Conservation (phyloP, 2,797 vertebrate species). For the Gallinago nigripennis region DNA sequence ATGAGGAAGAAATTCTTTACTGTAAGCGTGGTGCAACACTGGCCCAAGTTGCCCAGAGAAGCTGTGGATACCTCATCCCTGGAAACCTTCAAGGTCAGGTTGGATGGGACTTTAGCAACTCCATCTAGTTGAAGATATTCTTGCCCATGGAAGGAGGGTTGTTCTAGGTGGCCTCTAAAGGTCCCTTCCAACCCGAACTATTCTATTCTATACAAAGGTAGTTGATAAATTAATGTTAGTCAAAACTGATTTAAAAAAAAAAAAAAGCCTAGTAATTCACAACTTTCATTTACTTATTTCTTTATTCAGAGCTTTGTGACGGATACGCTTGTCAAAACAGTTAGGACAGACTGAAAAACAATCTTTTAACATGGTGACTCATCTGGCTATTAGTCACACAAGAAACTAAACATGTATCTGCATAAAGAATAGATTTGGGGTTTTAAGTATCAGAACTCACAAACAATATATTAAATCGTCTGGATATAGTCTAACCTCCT, state of each 20-base stretch:
- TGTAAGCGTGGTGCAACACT: too few species aligned
- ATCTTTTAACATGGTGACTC: slow-evolving; percentile 18
- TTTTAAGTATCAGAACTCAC: not conserved
- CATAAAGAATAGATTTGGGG: not conserved
- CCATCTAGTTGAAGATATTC: not conserved
- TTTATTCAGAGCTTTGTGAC: not conserved
- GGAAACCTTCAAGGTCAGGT: not conserved
- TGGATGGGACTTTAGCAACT: not conserved
- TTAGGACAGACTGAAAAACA: not conserved
- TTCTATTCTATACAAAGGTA: not conserved
- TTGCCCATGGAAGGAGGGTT: not conserved
- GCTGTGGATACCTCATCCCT: not conserved
- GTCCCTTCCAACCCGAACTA: not conserved
- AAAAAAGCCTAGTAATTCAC: not conserved
- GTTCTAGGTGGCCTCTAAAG: not conserved
- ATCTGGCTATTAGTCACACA: slow-evolving; percentile 25
- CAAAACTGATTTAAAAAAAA: not conserved
- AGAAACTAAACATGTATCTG: not conserved
- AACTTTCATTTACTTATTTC: not conserved
- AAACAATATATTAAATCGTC: not conserved
- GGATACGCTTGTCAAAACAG: not conserved
- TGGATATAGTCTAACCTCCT: not conserved
- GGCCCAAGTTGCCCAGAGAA: not conserved
- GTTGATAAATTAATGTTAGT: not conserved
- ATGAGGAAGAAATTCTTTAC: not conserved